A percentile compares a stretch with the other conserved stretches of the same genome.
phyloP scores from a whole-genome alignment of 2,888 invertebrate species.

The Endotricha flammealis region DNA sequence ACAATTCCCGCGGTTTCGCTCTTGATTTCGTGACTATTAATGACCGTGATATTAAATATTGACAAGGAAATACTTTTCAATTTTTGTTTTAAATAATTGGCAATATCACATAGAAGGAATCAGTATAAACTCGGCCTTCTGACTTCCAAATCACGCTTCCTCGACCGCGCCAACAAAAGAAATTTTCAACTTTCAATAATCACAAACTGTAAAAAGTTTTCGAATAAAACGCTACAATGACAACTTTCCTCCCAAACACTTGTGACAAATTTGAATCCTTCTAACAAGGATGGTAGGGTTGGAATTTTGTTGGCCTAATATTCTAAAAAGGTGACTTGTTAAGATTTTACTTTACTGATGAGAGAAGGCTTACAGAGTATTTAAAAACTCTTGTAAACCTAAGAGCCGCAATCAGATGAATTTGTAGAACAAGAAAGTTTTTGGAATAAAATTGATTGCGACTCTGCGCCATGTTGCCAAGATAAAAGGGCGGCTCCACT shows the following conservation, averaged over 20 bases:
- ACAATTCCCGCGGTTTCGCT: too few relatives aligned
- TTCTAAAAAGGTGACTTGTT: constrained; percentile 15
- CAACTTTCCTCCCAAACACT: constrained; percentile 12
- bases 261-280: constrained; percentile 11
- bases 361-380: constrained; percentile 33
- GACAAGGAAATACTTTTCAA: too few relatives aligned
- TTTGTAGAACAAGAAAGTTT: constrained; percentile 39
- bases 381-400: constrained; percentile 46
- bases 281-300: constrained; percentile 14
- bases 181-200: constrained; percentile 42
- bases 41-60: too few relatives aligned
- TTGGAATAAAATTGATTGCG: constrained; percentile 44
- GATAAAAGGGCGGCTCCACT: too few relatives aligned
- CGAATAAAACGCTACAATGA: constrained; percentile 32
- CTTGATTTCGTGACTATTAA: too few relatives aligned
- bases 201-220: constrained; percentile 40
- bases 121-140: neutral
- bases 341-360: constrained; percentile 21
- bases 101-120: too few relatives aligned
- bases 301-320: constrained; percentile 18
- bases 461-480: constrained; percentile 5
- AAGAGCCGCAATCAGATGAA: constrained; percentile 49
- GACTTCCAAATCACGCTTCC: constrained; percentile 29
- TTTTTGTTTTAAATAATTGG: too few relatives aligned
- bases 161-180: constrained; percentile 34